phyloP scores from a whole-genome alignment of 2,797 vertebrate species.

The Oryzias dopingdopingensis region DNA sequence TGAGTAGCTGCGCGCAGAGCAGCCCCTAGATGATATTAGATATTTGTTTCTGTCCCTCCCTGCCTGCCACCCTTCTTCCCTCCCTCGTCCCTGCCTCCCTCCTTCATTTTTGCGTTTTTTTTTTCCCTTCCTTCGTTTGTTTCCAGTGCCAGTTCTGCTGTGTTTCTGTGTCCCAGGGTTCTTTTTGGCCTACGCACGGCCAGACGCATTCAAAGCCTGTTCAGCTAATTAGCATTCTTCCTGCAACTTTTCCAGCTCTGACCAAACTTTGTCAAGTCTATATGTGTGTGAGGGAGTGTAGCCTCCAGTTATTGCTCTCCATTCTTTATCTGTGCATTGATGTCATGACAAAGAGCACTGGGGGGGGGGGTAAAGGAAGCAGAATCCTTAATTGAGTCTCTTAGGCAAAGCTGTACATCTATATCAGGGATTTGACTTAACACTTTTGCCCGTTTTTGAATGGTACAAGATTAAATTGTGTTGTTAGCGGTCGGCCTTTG shows the following conservation, averaged over 20 bases:
- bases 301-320: slow-evolving; percentile 32
- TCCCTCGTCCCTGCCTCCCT: slow-evolving; percentile 58
- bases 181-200: slow-evolving; percentile 75
- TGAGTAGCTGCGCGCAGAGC: slow-evolving; percentile 71
- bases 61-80: slow-evolving; percentile 57
- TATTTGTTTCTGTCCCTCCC: slow-evolving; percentile 68
- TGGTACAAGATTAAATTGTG: no score
- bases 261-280: slow-evolving; percentile 65
- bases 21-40: slow-evolving; percentile 76
- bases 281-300: slow-evolving; percentile 24
- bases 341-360: slow-evolving; percentile 22
- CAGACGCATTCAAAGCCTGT: slow-evolving; percentile 79
- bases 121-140: slow-evolving; percentile 68
- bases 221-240: slow-evolving; percentile 77
- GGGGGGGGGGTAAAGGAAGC: slow-evolving; percentile 4
- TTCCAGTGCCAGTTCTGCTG: slow-evolving; percentile 81
- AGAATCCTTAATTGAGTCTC: not conserved
- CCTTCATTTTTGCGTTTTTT: slow-evolving; percentile 44
- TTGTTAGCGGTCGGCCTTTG: no score
- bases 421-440: not conserved
- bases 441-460: not conserved
- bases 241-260: slow-evolving; percentile 72
- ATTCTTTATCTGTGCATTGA: slow-evolving; percentile 20
- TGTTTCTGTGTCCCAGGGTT: slow-evolving; percentile 78
- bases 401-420: not conserved